Percentiles rank a stretch among this genome's conserved stretches.
Conservation (phyloP, 2,797 vertebrate species). For the Pempheris klunzingeri region DNA sequence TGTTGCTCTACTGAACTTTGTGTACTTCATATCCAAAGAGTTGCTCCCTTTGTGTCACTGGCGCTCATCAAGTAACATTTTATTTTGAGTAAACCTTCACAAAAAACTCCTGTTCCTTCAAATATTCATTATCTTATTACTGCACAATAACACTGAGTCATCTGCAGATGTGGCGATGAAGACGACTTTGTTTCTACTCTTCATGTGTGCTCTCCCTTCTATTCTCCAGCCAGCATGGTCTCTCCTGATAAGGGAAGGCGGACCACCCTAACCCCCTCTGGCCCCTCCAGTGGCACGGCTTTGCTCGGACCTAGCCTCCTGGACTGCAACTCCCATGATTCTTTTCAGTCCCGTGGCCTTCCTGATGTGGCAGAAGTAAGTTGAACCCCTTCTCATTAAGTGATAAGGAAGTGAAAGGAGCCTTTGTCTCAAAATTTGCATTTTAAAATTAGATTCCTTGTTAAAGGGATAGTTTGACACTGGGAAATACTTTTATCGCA, state of each 20-base stretch:
- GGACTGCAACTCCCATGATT: constrained; percentile 97
- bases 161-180: neutral
- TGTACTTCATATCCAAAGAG: neutral
- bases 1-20: neutral
- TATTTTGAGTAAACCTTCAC: neutral
- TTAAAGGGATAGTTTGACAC: neutral
- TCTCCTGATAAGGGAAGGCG: constrained; percentile 96
- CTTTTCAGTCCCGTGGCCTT: constrained; percentile 95
- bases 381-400: neutral
- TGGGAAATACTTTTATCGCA: neutral
- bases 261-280: constrained; percentile 86
- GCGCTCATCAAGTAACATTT: too few relatives aligned
- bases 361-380: constrained; percentile 94
- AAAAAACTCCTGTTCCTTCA: neutral
- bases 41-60: neutral
- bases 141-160: neutral
- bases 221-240: constrained; percentile 92
- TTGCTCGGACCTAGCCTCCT: constrained; percentile 94
- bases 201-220: constrained; percentile 2
- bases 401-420: too few relatives aligned
- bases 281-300: constrained; percentile 91
- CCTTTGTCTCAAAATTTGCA: neutral
- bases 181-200: constrained; percentile 6
- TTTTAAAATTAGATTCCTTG: constrained; percentile 1
- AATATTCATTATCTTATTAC: neutral